Percentiles rank a stretch among this genome's conserved stretches.
Conservation (phyloP, 2,888 invertebrate species). For the Caradrina clavipalpis region DNA sequence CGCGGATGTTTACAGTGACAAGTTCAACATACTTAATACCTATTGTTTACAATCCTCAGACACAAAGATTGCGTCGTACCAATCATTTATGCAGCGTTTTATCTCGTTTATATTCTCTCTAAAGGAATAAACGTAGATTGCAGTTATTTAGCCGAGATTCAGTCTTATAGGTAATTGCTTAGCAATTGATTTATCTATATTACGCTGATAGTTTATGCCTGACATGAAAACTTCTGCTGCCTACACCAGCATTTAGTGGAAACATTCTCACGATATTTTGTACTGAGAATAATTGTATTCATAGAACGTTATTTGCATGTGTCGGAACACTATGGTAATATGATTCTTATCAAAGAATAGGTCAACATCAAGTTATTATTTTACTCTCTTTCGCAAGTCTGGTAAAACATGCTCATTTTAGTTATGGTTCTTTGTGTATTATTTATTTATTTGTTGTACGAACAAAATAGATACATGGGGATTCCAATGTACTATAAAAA, state of each 20-base stretch:
- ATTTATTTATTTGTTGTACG: background rate
- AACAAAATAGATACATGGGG: background rate
- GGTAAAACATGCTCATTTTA: background rate
- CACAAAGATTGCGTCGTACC: conserved; percentile 9
- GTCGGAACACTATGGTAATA: background rate
- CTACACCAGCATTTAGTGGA: conserved; percentile 36
- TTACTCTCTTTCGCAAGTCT: background rate
- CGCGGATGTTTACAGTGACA: conserved; percentile 9
- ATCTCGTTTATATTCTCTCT: conserved; percentile 45
- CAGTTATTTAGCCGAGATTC: conserved; percentile 42
- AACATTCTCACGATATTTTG: conserved; percentile 53
- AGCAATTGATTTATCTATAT: conserved; percentile 56
- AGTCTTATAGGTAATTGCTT: conserved; percentile 43
- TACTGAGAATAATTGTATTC: conserved; percentile 41
- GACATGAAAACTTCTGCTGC: conserved; percentile 48
- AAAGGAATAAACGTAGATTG: conserved; percentile 33
- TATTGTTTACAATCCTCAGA: conserved; percentile 14
- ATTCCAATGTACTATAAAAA: too few species aligned
- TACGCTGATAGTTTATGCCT: conserved; percentile 52
- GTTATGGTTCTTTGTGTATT: background rate
- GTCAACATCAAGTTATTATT: background rate
- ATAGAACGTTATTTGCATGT: conserved; percentile 19
- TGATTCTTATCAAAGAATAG: background rate
- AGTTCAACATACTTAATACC: background rate
- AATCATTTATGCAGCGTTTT: conserved; percentile 20